phyloP scores from a whole-genome alignment of 2,888 invertebrate species.

The Pemphredon lugubris region DNA sequence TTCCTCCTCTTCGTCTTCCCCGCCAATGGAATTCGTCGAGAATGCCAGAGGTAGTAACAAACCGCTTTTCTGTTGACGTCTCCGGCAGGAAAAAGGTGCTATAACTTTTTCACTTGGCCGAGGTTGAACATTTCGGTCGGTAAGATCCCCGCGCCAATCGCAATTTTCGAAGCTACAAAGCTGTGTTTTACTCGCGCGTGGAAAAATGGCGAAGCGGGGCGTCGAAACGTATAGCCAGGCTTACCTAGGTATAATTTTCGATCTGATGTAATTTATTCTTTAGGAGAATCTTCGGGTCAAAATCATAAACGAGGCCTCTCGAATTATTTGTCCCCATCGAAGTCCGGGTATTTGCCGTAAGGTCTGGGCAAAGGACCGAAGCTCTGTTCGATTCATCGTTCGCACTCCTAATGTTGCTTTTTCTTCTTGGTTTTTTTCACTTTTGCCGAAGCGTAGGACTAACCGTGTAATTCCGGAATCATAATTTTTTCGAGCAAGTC shows the following conservation, averaged over 20 bases:
- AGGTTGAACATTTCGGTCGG: constrained; percentile 22
- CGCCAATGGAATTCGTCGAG: constrained; percentile 49
- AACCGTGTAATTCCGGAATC: no score
- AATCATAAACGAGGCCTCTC: background rate
- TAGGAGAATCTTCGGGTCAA: background rate
- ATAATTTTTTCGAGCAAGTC: no score
- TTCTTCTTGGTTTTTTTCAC: no score
- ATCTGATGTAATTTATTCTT: background rate
- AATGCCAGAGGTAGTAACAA: constrained; percentile 39
- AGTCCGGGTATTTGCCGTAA: no score
- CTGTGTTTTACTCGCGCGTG: background rate
- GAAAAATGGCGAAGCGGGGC: background rate
- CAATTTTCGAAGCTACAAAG: constrained; percentile 26
- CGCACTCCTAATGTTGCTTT: no score
- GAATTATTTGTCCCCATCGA: background rate
- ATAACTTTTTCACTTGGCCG: constrained; percentile 56
- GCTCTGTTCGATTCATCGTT: no score
- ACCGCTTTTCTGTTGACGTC: constrained; percentile 46
- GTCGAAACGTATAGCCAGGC: no score
- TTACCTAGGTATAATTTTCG: no score
- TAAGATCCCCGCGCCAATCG: constrained; percentile 27
- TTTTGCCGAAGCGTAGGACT: no score
- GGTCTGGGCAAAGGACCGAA: no score
- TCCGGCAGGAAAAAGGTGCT: constrained; percentile 27
- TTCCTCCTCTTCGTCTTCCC: constrained; percentile 20